These are phyloP conservation scores for Rhagophthalmus giganteus DNA, from an alignment of 2,888 invertebrate genomes.

Conservation along the genomic window DNA sequence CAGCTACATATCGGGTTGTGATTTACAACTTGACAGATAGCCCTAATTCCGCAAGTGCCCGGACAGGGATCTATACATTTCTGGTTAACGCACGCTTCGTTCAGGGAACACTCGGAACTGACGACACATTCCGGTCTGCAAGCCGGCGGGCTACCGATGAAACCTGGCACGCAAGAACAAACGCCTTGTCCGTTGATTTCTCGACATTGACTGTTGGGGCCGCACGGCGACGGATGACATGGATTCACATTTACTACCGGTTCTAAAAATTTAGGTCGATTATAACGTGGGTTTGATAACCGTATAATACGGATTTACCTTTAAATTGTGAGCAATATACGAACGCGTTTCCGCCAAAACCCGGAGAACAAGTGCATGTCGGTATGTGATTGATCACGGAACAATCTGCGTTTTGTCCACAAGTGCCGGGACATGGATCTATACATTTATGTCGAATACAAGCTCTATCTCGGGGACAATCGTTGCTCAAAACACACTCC, in stretches of 20 bases:
- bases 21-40: conserved; percentile 72
- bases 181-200: conserved; percentile 67
- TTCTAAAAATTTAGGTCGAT: conserved; percentile 26
- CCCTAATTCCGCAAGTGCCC: conserved; percentile 69
- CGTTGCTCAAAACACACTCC: conserved; percentile 73
- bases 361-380: conserved; percentile 68
- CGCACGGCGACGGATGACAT: conserved; percentile 68
- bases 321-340: conserved; percentile 61
- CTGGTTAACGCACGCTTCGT: conserved; percentile 69
- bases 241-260: conserved; percentile 47
- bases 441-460: conserved; percentile 74
- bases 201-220: conserved; percentile 66
- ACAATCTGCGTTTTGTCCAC: conserved; percentile 73
- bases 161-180: conserved; percentile 69
- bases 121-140: conserved; percentile 73
- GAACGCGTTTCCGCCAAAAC: conserved; percentile 75
- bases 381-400: conserved; percentile 74
- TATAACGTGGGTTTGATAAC: background rate
- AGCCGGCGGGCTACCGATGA: conserved; percentile 66
- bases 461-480: conserved; percentile 71
- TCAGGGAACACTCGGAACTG: conserved; percentile 68
- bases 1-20: conserved; percentile 75
- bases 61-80: conserved; percentile 70
- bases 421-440: conserved; percentile 79
- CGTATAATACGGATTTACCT: conserved; percentile 19